Base-by-base conservation (phyloP, 1,140 invertebrate genomes). In the Drosophila arawakana region DNA sequence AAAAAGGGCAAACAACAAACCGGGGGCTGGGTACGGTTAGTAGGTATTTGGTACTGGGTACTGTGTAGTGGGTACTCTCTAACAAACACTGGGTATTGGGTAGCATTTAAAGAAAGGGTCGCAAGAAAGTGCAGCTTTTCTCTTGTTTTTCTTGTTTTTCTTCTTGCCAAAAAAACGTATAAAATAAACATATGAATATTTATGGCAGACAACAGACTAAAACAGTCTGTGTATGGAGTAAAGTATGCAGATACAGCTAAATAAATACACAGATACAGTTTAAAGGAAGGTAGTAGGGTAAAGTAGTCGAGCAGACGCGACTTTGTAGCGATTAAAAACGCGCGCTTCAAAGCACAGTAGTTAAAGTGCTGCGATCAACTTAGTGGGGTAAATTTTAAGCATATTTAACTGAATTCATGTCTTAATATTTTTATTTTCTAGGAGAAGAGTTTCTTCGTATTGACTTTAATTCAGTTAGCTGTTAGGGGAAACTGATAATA, bases 121-220 rank as follows among this genome's bases (percentile, higher is more conserved):
- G 25, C 54, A 73, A 60, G 55, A 73, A 73, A 73, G 57, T 55
- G 55, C 63, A 73, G 46, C 54, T 39, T 58, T 50, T 58, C 66
- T 57, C 65, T 62, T 66, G 18, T 21, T 21, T 21, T 21, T 57
- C 65, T 62, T 66, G 18, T 21, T 21, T 21, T 21, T 21, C 18
- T 21, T 21, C 1, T 21, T 21, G 18, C 18, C 18, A 21, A 21
- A 18, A 69, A 59, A 67, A 15, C 25, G 65, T 69, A 74, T 86
- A 65, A 79, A 86, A 86, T 86, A 85, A 79, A 85, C 72, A 86
- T 86, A 81, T 79, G 71, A 85, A 86, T 81, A 86, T 86, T 86
- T 73, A 86, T 85, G 71, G 46, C 70, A 59, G 63, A 57, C 54
- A 11, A 41, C 54, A 57, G 54, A 57, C 35, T 7, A 21, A 57